Percentiles rank a stretch among this genome's conserved stretches.
Conservation (phyloP, 2,113 vertebrate species). For the Callocephalon fimbriatum region DNA sequence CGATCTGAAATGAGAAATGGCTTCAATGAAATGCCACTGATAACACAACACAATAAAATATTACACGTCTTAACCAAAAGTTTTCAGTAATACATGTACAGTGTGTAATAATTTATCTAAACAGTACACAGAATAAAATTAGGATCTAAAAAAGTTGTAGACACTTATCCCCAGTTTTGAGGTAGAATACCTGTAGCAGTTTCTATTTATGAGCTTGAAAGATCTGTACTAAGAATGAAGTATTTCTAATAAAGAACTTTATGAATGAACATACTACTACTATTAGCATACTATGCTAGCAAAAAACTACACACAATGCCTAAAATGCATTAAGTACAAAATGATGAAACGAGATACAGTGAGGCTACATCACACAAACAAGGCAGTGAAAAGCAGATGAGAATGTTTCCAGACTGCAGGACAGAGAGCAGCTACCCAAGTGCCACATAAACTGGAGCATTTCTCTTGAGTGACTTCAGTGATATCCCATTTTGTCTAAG, state of each 20-base stretch:
- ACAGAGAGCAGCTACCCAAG: accelerated
- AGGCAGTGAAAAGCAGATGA: neutral
- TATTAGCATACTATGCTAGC: neutral
- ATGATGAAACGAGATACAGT: accelerated
- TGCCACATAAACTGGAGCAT: neutral
- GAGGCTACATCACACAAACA: neutral
- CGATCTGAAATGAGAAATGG: neutral
- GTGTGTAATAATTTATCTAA: neutral
- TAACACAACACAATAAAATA: neutral
- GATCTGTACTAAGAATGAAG: neutral
- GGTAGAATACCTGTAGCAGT: neutral
- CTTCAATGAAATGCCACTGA: neutral
- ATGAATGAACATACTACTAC: neutral
- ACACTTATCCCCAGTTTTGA: neutral
- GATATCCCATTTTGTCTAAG: neutral
- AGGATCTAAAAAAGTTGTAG: neutral
- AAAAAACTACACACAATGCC: neutral
- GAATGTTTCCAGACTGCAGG: neutral
- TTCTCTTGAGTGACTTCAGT: neutral
- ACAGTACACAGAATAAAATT: neutral
- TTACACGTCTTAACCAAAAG: neutral
- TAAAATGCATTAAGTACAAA: neutral
- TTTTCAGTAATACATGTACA: neutral
- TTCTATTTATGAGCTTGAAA: neutral
- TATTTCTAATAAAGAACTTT: neutral